Evolutionary conservation across 1,140 invertebrate species (phyloP).

Genomic region (Zaprionus kolodkinae): DNA sequence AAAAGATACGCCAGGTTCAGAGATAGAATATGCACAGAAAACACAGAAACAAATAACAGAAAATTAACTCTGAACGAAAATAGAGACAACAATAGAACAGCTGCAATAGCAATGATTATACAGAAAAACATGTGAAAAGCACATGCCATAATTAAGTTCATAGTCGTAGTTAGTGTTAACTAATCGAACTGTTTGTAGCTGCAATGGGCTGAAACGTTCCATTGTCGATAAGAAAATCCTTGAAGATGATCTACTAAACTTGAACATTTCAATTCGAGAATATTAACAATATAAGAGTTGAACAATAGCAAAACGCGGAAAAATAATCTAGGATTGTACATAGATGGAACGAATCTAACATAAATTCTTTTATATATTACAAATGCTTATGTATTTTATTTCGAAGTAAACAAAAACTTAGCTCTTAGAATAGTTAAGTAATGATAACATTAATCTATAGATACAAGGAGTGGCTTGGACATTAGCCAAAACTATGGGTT

Average conservation of each 20-base stretch:
- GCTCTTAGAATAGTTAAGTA: slow-evolving; percentile 15
- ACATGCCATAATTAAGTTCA: slow-evolving; percentile 51
- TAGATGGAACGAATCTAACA: no score
- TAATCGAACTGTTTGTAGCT: slow-evolving; percentile 41
- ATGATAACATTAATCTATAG: background rate
- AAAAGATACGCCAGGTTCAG: slow-evolving; percentile 49
- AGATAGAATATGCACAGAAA: slow-evolving; percentile 33
- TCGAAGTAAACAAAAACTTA: slow-evolving; percentile 11
- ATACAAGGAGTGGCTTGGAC: background rate
- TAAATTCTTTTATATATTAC: background rate
- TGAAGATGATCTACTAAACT: slow-evolving; percentile 5
- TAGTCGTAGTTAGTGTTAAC: slow-evolving; percentile 15
- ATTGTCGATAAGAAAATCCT: slow-evolving; percentile 9
- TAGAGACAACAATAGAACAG: slow-evolving; percentile 26
- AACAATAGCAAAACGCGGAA: background rate
- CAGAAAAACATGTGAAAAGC: slow-evolving; percentile 20
- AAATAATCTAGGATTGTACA: background rate
- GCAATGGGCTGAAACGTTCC: slow-evolving; percentile 12
- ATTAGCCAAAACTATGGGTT: slow-evolving; percentile 12
- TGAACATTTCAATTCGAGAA: slow-evolving; percentile 5
- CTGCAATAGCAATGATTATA: slow-evolving; percentile 31
- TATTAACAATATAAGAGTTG: background rate
- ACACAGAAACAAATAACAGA: slow-evolving; percentile 34
- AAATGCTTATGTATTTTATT: slow-evolving; percentile 12
- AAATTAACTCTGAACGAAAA: slow-evolving; percentile 55